Evolutionary conservation across 2,797 vertebrate genomes (phyloP).

Genomic region (Mormyrus proboscirostris): DNA sequence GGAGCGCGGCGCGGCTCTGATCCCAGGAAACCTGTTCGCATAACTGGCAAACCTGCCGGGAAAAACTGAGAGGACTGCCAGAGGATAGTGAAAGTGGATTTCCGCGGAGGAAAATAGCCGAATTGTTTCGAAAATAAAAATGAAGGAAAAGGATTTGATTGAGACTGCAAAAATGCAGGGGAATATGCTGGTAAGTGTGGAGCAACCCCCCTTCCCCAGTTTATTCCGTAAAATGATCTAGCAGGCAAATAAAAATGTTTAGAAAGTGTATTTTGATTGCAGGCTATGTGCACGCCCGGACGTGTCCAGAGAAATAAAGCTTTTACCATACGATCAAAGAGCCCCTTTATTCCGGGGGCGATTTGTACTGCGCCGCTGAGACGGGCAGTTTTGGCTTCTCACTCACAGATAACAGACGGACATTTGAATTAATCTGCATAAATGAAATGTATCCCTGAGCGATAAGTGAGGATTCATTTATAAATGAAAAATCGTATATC

Average conservation of each 20-base stretch:
- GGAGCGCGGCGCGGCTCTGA: constrained; percentile 26
- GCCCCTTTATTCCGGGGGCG: constrained; percentile 13
- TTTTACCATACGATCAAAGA: constrained; percentile 17
- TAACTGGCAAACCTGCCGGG: neutral
- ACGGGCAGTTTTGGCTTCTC: constrained; percentile 8
- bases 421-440: constrained; percentile 3
- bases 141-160: constrained; percentile 93
- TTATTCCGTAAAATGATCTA: neutral
- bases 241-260: neutral
- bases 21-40: constrained; percentile 20
- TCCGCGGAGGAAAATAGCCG: constrained; percentile 39
- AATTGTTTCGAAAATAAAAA: constrained; percentile 37
- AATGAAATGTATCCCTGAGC: neutral
- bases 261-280: neutral
- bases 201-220: neutral
- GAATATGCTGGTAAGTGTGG: constrained; percentile 66
- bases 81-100: constrained; percentile 51
- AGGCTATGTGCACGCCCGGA: neutral
- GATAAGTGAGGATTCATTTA: neutral
- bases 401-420: neutral
- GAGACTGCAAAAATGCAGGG: constrained; percentile 97
- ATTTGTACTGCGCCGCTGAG: neutral
- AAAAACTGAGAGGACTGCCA: constrained; percentile 27
- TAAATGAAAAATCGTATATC: neutral
- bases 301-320: neutral